Evolutionary conservation across 1,140 invertebrate species (phyloP), one percentile per base, ranked within the genome.

Genomic region (Bombus waltoni): DNA sequence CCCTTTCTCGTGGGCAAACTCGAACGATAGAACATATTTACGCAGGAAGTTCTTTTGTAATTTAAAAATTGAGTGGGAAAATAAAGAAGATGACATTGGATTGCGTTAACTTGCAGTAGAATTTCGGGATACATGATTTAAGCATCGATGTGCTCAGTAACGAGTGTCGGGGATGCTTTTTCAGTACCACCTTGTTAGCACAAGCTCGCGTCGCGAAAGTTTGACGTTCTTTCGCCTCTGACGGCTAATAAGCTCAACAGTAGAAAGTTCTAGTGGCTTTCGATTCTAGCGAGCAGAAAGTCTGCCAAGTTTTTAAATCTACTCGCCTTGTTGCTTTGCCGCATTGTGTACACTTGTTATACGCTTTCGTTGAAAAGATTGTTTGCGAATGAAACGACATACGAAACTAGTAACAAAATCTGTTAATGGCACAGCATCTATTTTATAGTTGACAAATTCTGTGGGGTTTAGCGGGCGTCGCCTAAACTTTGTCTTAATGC

Each of bases 171-270:
- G 28, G 35, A 32, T 42, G 28, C 40, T n/a, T 62, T 40, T 62
- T 40, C 57, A 10, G 11, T n/a, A 15, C 9, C 38, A 38, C 32
- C 57, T 65, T 78, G 75, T 78, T 78, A 42, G 38, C 28, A n/a
- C 42, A 32, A 59, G 53, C 53, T 76, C 35, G 74, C 35, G 28
- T 47, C 42, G 6, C 22, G 15, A 78, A 78, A 78, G 35, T 78
- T 78, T 32, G 25, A 66, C 75, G 38, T 65, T 78, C 15, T n/a
- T 65, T 59, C 38, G 57, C 38, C 13, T 78, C 28, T n/a, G 38
- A n/a, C 25, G 75, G 28, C 25, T 77, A 77, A 77, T 38, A 78
- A 78, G 59, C 75, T 42, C 13, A 38, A 77, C 38, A 40, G n/a
- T 11, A 11, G 42, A 59, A 47, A 79, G 65, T 68, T 79, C 6